Base-by-base conservation (phyloP, 2,113 vertebrate species). In the Verasper variegatus region DNA sequence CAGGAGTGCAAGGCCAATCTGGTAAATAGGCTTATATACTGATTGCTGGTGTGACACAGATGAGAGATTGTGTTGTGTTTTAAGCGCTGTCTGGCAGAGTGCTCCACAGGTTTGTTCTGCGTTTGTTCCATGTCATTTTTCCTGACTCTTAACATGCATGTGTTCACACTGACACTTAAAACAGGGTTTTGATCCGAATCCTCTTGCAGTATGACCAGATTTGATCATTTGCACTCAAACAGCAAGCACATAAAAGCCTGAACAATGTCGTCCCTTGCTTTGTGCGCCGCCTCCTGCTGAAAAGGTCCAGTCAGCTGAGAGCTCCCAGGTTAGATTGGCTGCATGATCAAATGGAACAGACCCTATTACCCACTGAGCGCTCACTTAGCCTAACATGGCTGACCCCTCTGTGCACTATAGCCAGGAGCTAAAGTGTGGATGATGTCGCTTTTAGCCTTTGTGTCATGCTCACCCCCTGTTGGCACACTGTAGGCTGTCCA, bases 401-500 rank as follows among this genome's bases (percentile, higher is more conserved):
- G 87, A 87, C 86, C 90, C 86, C 60, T 63, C 6, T 2, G 52
- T 54, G 84, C 70, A 61, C 75, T 5, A 61, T 26, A 71, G 73
- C 79, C 86, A 63, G 21, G 81, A 87, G 83, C 71, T 84, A 61
- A 87, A 80, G 81, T 78, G 68, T 59, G 67, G 86, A 82, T 31
- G 74, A 61, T 31, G 73, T 75, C 73, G 78, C 63, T 73, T 82
- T 84, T 87, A 79, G 87, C 74, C 61, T 26, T n/a, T n/a, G 58
- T n/a, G 71, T 63, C 35, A 73, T 14, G 35, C 71, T 83, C 75
- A 91, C 83, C 83, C 86, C 85, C 95, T 78, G 76, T 93, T 85
- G 78, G 66, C 93, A 94, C 88, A 91, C 95, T 94, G 95, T 78
- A 95, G 94, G 95, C 94, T 92, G 93, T 91, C 91, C 76, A 87